These are phyloP conservation scores for Orientallactaga sibirica DNA, from an alignment of 2,797 vertebrate species.

Conservation along the genomic window DNA sequence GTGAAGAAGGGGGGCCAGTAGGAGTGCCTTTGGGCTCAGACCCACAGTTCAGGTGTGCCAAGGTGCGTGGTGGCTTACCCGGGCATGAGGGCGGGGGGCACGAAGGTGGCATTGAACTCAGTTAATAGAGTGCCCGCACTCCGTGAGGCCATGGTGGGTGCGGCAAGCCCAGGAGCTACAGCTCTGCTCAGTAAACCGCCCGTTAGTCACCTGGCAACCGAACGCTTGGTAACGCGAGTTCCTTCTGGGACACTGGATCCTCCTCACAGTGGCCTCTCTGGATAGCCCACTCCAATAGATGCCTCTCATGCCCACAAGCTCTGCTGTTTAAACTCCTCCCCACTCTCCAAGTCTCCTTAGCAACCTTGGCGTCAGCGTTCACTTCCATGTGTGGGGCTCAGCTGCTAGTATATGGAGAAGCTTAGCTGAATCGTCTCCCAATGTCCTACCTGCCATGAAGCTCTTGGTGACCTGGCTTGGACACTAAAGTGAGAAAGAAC, in stretches of 20 bases:
- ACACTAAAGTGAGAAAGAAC: too few relatives aligned
- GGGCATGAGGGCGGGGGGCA: slow-evolving; percentile 86
- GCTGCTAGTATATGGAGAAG: not conserved
- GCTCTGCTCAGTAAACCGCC: slow-evolving; percentile 44
- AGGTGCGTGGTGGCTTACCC: slow-evolving; percentile 83
- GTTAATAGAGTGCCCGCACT: slow-evolving; percentile 82
- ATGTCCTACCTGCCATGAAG: not conserved
- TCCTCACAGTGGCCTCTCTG: too few relatives aligned
- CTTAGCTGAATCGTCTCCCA: fast-evolving
- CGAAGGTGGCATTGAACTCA: slow-evolving; percentile 81
- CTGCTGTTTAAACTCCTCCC: not conserved
- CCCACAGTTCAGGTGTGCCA: not conserved
- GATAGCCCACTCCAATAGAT: not conserved
- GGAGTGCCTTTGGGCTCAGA: not conserved
- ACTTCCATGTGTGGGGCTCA: not conserved
- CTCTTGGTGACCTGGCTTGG: fast-evolving
- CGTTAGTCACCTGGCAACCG: slow-evolving; percentile 69
- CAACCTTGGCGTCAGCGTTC: not conserved
- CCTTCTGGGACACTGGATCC: not conserved
- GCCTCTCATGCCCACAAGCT: not conserved
- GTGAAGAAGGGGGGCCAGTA: fast-evolving
- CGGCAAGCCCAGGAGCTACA: slow-evolving; percentile 41
- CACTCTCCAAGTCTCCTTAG: not conserved
- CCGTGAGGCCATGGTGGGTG: slow-evolving; percentile 83
- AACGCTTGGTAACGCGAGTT: slow-evolving; percentile 32